A percentile compares a stretch with the other conserved stretches of the same genome.
These are phyloP conservation scores for Hemaris fuciformis DNA, from an alignment of 2,888 invertebrate species.

Conservation along the genomic window DNA sequence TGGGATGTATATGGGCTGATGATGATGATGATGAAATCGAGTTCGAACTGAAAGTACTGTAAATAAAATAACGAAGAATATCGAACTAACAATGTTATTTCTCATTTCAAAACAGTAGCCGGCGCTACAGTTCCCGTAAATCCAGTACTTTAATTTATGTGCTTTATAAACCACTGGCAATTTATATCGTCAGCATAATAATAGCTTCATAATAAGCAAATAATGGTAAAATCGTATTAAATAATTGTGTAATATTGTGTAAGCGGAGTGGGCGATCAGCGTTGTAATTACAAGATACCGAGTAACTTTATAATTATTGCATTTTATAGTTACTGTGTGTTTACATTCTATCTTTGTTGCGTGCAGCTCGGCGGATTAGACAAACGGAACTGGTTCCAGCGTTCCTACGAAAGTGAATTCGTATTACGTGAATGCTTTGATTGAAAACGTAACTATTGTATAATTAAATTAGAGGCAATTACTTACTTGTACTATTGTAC, in stretches of 20 bases:
- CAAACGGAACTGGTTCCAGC: constrained; percentile 7
- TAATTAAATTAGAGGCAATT: neutral
- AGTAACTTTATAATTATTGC: constrained; percentile 8
- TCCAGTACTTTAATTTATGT: neutral
- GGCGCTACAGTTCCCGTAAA: neutral
- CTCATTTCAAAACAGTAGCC: neutral
- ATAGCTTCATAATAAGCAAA: neutral
- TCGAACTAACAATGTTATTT: neutral
- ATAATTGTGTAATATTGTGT: constrained; percentile 28
- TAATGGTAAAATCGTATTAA: constrained; percentile 13
- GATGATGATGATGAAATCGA: too few relatives aligned
- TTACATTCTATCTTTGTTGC: constrained; percentile 22
- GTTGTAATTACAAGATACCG: constrained; percentile 20
- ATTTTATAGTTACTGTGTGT: constrained; percentile 25
- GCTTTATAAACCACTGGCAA: neutral
- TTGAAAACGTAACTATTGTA: neutral
- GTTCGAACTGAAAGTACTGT: too few relatives aligned
- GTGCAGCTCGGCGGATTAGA: constrained; percentile 16
- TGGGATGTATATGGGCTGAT: too few relatives aligned
- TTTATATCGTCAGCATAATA: neutral
- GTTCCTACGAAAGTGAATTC: constrained; percentile 4
- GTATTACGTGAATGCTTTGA: neutral
- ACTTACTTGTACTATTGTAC: neutral
- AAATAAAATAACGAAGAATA: too few relatives aligned
- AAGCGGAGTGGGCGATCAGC: constrained; percentile 24